phyloP scores from a whole-genome alignment of 2,888 invertebrate species.

The Noctua pronuba region DNA sequence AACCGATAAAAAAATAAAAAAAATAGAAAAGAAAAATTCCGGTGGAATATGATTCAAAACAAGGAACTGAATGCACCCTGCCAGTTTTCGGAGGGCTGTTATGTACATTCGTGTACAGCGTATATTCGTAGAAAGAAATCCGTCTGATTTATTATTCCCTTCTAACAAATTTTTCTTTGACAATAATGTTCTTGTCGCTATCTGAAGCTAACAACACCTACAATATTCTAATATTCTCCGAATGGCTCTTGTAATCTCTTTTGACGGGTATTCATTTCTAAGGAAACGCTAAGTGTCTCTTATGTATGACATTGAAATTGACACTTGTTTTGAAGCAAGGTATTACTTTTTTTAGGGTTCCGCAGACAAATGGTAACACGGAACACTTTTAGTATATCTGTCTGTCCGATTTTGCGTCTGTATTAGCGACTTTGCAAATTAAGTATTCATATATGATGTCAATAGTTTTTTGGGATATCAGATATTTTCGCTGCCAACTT shows the following conservation, averaged over 20 bases:
- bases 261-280: constrained; percentile 19
- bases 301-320: constrained; percentile 12
- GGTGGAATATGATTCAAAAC: no score
- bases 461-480: not conserved
- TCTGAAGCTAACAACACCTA: not conserved
- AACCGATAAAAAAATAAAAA: no score
- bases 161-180: not conserved
- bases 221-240: constrained; percentile 3
- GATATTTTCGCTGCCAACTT: not conserved
- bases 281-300: constrained; percentile 14
- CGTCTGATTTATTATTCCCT: not conserved
- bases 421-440: not conserved
- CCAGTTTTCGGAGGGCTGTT: no score
- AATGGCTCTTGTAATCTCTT: constrained; percentile 13
- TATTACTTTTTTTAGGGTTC: not conserved
- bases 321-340: not conserved
- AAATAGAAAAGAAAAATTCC: no score
- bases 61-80: no score
- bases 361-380: not conserved
- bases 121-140: not conserved
- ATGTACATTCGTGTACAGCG: no score
- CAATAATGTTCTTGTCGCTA: not conserved
- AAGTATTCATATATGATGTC: not conserved
- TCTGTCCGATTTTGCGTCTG: not conserved
- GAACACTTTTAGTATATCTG: not conserved